phyloP scores from a whole-genome alignment of 2,113 vertebrate species.

The Syngnathoides biaculeatus region DNA sequence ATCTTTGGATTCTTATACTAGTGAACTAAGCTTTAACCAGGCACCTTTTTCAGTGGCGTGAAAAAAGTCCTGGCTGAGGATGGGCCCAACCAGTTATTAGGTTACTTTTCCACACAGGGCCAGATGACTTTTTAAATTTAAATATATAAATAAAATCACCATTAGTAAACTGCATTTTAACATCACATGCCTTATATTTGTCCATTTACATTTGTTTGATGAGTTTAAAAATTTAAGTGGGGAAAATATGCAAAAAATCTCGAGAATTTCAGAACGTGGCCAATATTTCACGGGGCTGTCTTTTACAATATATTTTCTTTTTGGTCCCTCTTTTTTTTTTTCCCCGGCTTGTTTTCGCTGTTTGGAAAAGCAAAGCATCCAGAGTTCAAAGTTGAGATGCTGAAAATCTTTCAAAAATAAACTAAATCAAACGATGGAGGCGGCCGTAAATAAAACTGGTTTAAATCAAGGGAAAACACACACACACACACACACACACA shows the following conservation, averaged over 20 bases:
- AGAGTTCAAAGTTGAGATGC: background rate
- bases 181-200: too few species aligned
- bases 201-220: too few species aligned
- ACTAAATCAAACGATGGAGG: background rate
- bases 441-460: background rate
- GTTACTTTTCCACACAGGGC: too few species aligned
- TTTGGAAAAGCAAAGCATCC: background rate
- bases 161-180: background rate
- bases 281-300: too few species aligned
- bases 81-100: too few species aligned
- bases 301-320: background rate
- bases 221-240: too few species aligned
- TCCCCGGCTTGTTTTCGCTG: background rate
- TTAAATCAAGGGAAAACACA: background rate
- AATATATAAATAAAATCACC: background rate
- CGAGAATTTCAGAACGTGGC: too few species aligned
- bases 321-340: background rate
- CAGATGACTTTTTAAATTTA: too few species aligned
- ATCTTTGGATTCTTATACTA: conserved; percentile 25
- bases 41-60: too few species aligned
- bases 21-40: conserved; percentile 8
- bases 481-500: background rate
- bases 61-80: too few species aligned
- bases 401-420: background rate
- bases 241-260: too few species aligned